phyloP scores from a whole-genome alignment of 1,140 invertebrate genomes.

The Papilio xuthus region DNA sequence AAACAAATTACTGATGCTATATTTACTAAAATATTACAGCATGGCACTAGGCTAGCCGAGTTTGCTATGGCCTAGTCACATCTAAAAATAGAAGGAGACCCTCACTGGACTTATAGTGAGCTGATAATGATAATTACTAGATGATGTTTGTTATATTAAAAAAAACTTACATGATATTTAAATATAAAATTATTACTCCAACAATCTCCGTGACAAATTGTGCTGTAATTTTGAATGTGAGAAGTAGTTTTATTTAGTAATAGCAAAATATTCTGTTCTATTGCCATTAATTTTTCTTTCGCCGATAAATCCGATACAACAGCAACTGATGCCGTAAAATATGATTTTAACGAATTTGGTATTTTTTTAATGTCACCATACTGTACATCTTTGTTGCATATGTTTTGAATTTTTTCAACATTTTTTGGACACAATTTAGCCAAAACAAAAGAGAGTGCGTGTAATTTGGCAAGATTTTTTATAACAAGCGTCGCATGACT shows the following conservation, averaged over 20 bases:
- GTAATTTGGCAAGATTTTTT: conserved; percentile 70
- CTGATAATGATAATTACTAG: too few species aligned
- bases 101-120: too few species aligned
- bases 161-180: conserved; percentile 58
- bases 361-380: conserved; percentile 53
- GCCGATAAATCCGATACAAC: conserved; percentile 51
- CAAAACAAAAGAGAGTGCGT: conserved; percentile 67
- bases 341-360: conserved; percentile 55
- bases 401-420: conserved; percentile 54
- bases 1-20: too few species aligned
- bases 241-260: conserved; percentile 57
- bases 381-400: conserved; percentile 58
- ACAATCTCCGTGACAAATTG: conserved; percentile 69
- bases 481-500: conserved; percentile 60
- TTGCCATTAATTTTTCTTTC: conserved; percentile 52
- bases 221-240: conserved; percentile 51
- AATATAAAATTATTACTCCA: conserved; percentile 69
- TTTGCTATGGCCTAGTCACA: too few species aligned
- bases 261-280: conserved; percentile 50
- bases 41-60: too few species aligned
- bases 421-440: conserved; percentile 52
- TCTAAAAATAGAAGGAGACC: too few species aligned
- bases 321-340: conserved; percentile 61
- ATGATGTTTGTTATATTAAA: background rate
- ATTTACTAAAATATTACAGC: too few species aligned